Conservation (phyloP, 2,113 vertebrate genomes). For the Himantopus leucocephalus region DNA sequence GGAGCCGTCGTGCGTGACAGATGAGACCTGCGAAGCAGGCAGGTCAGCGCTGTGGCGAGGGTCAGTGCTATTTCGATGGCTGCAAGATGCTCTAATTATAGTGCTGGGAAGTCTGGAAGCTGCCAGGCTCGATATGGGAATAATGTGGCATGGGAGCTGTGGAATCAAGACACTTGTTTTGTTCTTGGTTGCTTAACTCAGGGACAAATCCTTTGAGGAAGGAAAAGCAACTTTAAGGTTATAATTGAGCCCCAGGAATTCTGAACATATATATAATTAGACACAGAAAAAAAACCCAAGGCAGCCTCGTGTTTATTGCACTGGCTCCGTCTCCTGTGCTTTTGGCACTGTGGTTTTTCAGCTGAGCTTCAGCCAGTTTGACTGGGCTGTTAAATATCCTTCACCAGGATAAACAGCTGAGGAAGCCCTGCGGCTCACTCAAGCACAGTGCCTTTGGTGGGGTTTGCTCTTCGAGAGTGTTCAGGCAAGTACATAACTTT, state of each 20-base stretch:
- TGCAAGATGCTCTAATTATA: slow-evolving; percentile 54
- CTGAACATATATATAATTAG: slow-evolving; percentile 1
- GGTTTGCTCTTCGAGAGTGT: slow-evolving; percentile 64
- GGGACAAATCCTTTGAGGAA: neutral
- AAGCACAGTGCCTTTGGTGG: slow-evolving; percentile 73
- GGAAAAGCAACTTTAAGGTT: neutral
- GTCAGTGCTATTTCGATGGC: neutral
- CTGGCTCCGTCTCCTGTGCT: neutral
- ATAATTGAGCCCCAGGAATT: neutral
- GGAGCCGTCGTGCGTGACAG: neutral
- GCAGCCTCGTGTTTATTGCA: neutral
- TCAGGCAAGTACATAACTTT: slow-evolving; percentile 77
- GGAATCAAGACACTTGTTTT: neutral
- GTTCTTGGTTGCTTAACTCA: neutral
- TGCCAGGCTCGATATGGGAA: neutral
- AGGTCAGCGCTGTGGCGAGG: neutral
- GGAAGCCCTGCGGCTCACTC: slow-evolving; percentile 77
- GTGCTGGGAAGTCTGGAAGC: neutral
- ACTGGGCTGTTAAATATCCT: slow-evolving; percentile 71
- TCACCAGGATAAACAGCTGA: slow-evolving; percentile 79
- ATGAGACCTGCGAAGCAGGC: neutral
- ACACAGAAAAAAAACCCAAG: neutral
- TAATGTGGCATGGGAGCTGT: neutral
- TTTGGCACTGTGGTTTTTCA: slow-evolving; percentile 15
- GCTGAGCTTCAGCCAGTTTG: slow-evolving; percentile 60